Percentiles rank a stretch among this genome's conserved stretches.
Conservation (phyloP, 2,888 invertebrate species). For the Noctua pronuba region DNA sequence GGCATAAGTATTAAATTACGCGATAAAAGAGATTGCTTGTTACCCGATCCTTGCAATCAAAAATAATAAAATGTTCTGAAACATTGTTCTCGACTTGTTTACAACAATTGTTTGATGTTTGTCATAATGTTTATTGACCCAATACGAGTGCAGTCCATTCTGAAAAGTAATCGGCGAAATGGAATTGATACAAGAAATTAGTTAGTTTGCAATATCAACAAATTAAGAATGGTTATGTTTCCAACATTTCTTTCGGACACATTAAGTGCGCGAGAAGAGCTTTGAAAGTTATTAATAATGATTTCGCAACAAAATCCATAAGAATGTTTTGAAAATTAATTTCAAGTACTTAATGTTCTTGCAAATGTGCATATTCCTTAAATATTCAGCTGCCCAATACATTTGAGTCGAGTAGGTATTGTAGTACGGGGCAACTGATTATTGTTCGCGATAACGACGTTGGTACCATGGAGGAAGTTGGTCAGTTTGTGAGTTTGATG, state of each 20-base stretch:
- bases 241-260: neutral
- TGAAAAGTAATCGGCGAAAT: constrained; percentile 14
- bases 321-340: neutral
- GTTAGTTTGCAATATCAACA: constrained; percentile 23
- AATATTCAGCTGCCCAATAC: neutral
- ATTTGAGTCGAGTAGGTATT: neutral
- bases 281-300: neutral
- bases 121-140: constrained; percentile 38
- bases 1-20: constrained; percentile 1
- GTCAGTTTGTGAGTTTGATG: too few species aligned
- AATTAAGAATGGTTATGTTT: constrained; percentile 5
- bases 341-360: neutral
- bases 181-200: constrained; percentile 30
- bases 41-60: constrained; percentile 15
- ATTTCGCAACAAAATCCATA: neutral
- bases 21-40: constrained; percentile 19
- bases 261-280: neutral
- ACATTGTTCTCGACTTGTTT: constrained; percentile 37
- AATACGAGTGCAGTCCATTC: neutral
- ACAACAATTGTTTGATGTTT: constrained; percentile 40
- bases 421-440: neutral
- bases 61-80: constrained; percentile 17
- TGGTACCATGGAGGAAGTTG: neutral
- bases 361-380: neutral
- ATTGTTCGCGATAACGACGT: neutral